Evolutionary conservation across 2,113 vertebrate genomes (phyloP).

Genomic region (Paralichthys olivaceus): DNA sequence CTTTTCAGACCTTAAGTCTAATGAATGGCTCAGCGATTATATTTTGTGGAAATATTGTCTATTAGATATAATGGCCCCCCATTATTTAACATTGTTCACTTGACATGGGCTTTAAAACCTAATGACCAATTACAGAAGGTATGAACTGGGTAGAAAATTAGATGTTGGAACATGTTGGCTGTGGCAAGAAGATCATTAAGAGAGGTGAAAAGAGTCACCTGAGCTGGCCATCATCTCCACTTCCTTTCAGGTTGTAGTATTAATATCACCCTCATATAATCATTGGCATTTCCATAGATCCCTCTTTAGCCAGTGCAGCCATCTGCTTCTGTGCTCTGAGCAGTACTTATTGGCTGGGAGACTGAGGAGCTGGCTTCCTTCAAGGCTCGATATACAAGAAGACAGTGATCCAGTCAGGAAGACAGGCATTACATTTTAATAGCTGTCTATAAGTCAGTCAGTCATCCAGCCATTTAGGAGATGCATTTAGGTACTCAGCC

Average conservation of each 20-base stretch:
- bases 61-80: slow-evolving; percentile 35
- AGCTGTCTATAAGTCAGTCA: slow-evolving; percentile 21
- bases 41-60: slow-evolving; percentile 57
- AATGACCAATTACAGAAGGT: slow-evolving; percentile 42
- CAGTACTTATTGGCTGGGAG: slow-evolving; percentile 24
- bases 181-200: slow-evolving; percentile 32
- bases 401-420: slow-evolving; percentile 30
- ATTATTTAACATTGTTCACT: slow-evolving; percentile 48
- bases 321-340: slow-evolving; percentile 45
- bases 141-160: slow-evolving; percentile 14
- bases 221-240: slow-evolving; percentile 2
- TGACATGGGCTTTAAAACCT: slow-evolving; percentile 45
- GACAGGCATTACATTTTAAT: slow-evolving; percentile 25
- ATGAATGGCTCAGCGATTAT: slow-evolving; percentile 47
- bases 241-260: slow-evolving; percentile 5
- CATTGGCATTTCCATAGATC: slow-evolving; percentile 22
- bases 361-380: slow-evolving; percentile 19
- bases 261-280: slow-evolving; percentile 12
- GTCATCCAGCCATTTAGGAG: slow-evolving; percentile 22
- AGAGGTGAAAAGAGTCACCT: slow-evolving; percentile 5
- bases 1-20: slow-evolving; percentile 43
- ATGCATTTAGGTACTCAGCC: slow-evolving; percentile 8
- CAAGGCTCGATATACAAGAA: slow-evolving; percentile 17
- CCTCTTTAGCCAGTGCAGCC: slow-evolving; percentile 37
- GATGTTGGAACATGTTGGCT: background rate